These are phyloP conservation scores for Peucedramus taeniatus DNA, from an alignment of 2,113 vertebrate species.

Conservation along the genomic window DNA sequence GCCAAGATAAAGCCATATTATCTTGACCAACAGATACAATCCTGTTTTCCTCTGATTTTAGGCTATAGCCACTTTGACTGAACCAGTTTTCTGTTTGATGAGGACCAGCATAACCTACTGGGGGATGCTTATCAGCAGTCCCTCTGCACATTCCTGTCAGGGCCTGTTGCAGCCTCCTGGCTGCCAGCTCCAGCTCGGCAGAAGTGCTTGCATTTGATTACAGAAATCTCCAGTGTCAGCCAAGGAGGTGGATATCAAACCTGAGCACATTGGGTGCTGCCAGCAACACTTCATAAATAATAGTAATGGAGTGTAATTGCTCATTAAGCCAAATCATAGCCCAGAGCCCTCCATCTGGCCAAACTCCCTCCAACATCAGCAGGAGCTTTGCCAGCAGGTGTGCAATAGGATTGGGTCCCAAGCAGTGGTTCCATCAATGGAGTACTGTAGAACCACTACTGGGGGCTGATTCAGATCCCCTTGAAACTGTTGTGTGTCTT, in stretches of 20 bases:
- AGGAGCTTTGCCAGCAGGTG: background rate
- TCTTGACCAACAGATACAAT: background rate
- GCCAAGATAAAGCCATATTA: background rate
- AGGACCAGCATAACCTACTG: background rate
- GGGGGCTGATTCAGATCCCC: background rate
- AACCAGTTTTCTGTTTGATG: background rate
- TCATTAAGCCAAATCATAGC: slow-evolving; percentile 39
- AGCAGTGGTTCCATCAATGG: background rate
- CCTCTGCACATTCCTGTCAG: fast-evolving
- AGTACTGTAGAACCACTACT: too few species aligned
- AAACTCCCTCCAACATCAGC: background rate
- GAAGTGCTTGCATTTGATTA: background rate
- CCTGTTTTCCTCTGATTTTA: background rate
- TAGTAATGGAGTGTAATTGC: slow-evolving; percentile 43
- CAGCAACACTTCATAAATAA: slow-evolving; percentile 57
- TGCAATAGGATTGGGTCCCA: background rate
- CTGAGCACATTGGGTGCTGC: background rate
- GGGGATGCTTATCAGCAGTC: background rate
- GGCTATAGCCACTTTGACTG: background rate
- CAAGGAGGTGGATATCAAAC: slow-evolving; percentile 44
- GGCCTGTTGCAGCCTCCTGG: background rate
- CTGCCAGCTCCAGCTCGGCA: background rate
- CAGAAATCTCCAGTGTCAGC: background rate
- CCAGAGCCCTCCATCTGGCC: slow-evolving; percentile 30
- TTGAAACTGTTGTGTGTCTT: background rate